Percentiles rank a stretch among this genome's conserved stretches.
Evolutionary conservation across 2,888 invertebrate genomes (phyloP).

Genomic region (Agapostemon virescens): DNA sequence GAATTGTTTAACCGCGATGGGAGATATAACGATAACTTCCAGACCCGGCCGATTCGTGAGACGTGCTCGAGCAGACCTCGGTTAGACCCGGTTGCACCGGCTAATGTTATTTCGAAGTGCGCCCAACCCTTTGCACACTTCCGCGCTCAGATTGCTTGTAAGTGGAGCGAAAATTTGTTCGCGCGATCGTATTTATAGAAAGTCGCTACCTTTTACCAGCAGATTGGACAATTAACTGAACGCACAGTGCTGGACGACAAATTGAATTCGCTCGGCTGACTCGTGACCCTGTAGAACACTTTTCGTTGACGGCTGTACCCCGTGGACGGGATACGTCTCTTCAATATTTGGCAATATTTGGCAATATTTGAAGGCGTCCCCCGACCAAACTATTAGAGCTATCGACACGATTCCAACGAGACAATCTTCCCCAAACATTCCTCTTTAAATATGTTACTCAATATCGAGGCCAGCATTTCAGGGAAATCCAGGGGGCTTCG

Average conservation of each 20-base stretch:
- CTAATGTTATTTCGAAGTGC: slow-evolving; percentile 44
- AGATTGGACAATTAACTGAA: not conserved
- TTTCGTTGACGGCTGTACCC: too few species aligned
- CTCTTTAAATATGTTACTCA: too few species aligned
- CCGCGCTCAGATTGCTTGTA: slow-evolving; percentile 20
- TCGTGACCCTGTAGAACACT: too few species aligned
- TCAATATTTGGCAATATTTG: too few species aligned
- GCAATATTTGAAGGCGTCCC: too few species aligned
- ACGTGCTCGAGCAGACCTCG: not conserved
- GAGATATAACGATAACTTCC: slow-evolving; percentile 45
- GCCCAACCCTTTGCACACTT: slow-evolving; percentile 30
- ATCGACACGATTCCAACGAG: too few species aligned
- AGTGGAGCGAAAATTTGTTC: slow-evolving; percentile 27
- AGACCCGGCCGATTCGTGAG: slow-evolving; percentile 26
- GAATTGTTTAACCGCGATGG: slow-evolving; percentile 57
- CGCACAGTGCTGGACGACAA: not conserved
- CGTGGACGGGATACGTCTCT: too few species aligned
- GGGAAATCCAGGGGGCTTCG: too few species aligned
- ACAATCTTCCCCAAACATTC: too few species aligned
- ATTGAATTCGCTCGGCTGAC: not conserved
- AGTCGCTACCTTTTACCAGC: not conserved
- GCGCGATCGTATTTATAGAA: not conserved
- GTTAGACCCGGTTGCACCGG: not conserved
- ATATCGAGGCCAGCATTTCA: too few species aligned
- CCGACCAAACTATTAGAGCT: too few species aligned